Conservation (phyloP, 2,113 vertebrate genomes). For the Semicossyphus pulcher region DNA sequence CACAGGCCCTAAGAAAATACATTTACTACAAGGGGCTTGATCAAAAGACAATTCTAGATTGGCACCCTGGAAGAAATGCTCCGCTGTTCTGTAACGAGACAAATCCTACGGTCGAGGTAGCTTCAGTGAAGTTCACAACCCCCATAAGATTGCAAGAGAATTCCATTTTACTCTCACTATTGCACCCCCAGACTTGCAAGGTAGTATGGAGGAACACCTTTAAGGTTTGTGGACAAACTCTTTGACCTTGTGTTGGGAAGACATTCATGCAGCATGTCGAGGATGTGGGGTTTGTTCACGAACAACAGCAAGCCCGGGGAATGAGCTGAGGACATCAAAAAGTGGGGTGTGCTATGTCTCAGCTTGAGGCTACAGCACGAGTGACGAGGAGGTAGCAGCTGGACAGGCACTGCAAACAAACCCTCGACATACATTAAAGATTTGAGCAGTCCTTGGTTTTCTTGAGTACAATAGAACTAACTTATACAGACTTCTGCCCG, state of each 20-base stretch:
- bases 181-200: background rate
- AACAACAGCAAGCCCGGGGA: background rate
- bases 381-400: background rate
- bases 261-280: background rate
- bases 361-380: background rate
- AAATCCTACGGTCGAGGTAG: conserved; percentile 1
- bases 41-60: background rate
- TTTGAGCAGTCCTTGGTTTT: background rate
- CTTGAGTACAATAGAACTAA: too few species aligned
- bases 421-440: background rate
- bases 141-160: background rate
- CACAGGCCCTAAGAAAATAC: too few species aligned
- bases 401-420: background rate
- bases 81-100: background rate
- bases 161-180: background rate
- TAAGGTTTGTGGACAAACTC: background rate
- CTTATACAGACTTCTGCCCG: too few species aligned
- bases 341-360: background rate
- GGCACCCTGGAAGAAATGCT: background rate
- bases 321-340: background rate
- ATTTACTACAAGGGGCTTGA: background rate
- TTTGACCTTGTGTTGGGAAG: background rate
- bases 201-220: background rate
- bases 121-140: background rate
- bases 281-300: background rate